phyloP scores from a whole-genome alignment of 2,888 invertebrate genomes.

The Apotomis betuletana region DNA sequence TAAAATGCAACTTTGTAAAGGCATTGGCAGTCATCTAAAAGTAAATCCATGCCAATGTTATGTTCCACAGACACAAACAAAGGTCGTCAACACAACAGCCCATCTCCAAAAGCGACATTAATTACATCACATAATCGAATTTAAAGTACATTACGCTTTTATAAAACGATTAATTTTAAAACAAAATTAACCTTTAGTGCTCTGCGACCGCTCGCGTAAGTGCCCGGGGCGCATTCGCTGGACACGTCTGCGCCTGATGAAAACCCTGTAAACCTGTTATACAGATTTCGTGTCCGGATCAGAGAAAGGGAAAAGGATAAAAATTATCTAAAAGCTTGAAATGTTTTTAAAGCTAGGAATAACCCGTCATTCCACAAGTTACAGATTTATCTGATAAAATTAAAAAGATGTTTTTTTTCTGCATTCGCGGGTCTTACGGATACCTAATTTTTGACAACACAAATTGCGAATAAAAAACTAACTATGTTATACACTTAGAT shows the following conservation, averaged over 20 bases:
- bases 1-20: too few relatives aligned
- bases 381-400: too few relatives aligned
- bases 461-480: too few relatives aligned
- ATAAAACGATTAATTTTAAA: slow-evolving; percentile 39
- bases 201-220: slow-evolving; percentile 47
- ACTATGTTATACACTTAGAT: too few relatives aligned
- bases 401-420: too few relatives aligned
- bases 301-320: too few relatives aligned
- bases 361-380: too few relatives aligned
- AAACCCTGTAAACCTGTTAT: slow-evolving; percentile 1
- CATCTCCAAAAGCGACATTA: slow-evolving; percentile 1
- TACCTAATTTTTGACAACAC: too few relatives aligned
- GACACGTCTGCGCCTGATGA: neutral
- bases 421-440: too few relatives aligned
- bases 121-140: slow-evolving; percentile 33
- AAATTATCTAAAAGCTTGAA: too few relatives aligned
- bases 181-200: slow-evolving; percentile 57
- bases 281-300: neutral
- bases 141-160: slow-evolving; percentile 38
- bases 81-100: neutral
- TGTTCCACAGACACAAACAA: neutral
- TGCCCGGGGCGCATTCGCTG: slow-evolving; percentile 40
- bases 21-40: too few relatives aligned
- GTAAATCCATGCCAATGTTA: neutral
- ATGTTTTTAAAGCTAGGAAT: too few relatives aligned